Percentiles rank a stretch among this genome's conserved stretches.
Conservation (phyloP, 1,140 invertebrate species). For the Anadara kagoshimensis region DNA sequence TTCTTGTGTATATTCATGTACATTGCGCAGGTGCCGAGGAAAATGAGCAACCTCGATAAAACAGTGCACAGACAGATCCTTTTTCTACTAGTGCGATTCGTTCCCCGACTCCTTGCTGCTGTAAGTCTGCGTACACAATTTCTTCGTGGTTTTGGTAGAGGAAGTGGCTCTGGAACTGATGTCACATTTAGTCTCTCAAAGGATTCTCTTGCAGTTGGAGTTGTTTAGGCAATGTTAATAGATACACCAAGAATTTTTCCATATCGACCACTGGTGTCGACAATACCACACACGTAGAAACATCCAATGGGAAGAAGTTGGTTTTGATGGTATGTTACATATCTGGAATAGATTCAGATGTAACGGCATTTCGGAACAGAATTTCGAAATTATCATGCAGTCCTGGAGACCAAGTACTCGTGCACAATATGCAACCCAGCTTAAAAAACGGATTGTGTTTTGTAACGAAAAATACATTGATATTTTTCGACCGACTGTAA, state of each 20-base stretch:
- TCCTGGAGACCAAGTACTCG: constrained; percentile 24
- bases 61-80: too few relatives aligned
- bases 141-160: too few relatives aligned
- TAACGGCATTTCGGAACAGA: neutral
- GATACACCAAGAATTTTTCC: neutral
- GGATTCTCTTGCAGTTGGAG: too few relatives aligned
- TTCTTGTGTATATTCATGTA: too few relatives aligned
- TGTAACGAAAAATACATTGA: constrained; percentile 37
- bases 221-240: constrained; percentile 7
- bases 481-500: constrained; percentile 40
- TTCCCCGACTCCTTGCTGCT: too few relatives aligned
- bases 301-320: neutral
- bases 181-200: too few relatives aligned
- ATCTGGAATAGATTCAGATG: neutral
- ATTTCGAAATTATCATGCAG: too few relatives aligned
- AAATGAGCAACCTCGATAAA: too few relatives aligned
- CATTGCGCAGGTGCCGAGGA: too few relatives aligned
- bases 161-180: too few relatives aligned
- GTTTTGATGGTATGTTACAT: neutral
- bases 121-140: too few relatives aligned
- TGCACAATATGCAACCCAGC: constrained; percentile 39
- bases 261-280: neutral
- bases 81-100: too few relatives aligned
- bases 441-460: constrained; percentile 35
- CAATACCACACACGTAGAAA: neutral